Conservation (phyloP, 2,888 invertebrate species). For the Epinotia ramella region DNA sequence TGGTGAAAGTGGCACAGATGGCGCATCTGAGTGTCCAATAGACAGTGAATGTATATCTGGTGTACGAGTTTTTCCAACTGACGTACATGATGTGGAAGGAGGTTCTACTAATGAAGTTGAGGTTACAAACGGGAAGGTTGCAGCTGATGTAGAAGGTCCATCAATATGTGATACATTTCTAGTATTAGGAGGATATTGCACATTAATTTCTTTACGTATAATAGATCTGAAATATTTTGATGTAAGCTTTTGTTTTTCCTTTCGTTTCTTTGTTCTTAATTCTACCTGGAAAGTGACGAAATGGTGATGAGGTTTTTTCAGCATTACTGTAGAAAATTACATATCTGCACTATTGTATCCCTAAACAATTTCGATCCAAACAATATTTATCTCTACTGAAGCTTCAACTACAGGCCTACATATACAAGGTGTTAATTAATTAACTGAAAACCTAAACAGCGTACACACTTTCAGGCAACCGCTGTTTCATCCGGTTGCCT, state of each 20-base stretch:
- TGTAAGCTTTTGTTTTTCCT: not conserved
- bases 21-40: not conserved
- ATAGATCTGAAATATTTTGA: not conserved
- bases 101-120: not conserved
- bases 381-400: too few relatives aligned
- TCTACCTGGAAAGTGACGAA: conserved; percentile 1
- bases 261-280: not conserved
- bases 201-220: not conserved
- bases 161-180: not conserved
- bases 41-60: not conserved
- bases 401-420: too few relatives aligned
- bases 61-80: not conserved
- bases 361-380: too few relatives aligned
- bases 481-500: too few relatives aligned
- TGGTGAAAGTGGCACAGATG: not conserved
- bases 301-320: not conserved
- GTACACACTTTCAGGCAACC: too few relatives aligned
- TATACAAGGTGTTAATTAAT: too few relatives aligned
- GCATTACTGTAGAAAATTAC: too few relatives aligned
- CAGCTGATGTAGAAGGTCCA: not conserved
- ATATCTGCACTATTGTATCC: too few relatives aligned
- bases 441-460: too few relatives aligned
- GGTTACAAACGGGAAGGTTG: not conserved
- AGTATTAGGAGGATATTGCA: not conserved
- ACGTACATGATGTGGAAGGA: not conserved